These are phyloP conservation scores for Nebria ingens DNA, from an alignment of 1,140 invertebrate species.

Conservation along the genomic window DNA sequence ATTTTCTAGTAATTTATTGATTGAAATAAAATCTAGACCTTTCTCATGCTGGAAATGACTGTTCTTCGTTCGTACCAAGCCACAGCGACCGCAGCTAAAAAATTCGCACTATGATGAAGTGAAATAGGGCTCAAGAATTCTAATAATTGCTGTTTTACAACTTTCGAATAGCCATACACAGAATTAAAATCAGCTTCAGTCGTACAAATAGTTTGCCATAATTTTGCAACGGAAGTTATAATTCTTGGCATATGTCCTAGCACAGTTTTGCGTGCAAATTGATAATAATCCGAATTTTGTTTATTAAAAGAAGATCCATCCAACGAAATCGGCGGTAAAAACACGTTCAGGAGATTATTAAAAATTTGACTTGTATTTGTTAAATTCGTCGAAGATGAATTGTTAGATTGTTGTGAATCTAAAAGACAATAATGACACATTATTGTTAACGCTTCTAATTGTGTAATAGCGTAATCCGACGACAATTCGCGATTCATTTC, in stretches of 20 bases:
- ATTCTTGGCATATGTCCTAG: constrained; percentile 73
- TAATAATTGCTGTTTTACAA: constrained; percentile 67
- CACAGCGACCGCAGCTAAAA: constrained; percentile 76
- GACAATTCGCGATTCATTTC: constrained; percentile 26
- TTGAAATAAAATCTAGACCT: constrained; percentile 29
- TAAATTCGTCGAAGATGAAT: constrained; percentile 41
- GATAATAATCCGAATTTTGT: constrained; percentile 38
- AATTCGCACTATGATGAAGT: constrained; percentile 71
- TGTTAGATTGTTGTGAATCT: constrained; percentile 53
- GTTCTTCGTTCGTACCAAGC: constrained; percentile 74
- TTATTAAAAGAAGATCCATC: constrained; percentile 21
- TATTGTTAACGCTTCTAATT: constrained; percentile 73
- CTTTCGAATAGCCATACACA: constrained; percentile 48
- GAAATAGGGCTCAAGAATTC: constrained; percentile 83
- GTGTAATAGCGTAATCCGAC: constrained; percentile 69
- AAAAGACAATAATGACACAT: constrained; percentile 78
- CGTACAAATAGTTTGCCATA: constrained; percentile 63
- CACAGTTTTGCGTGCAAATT: constrained; percentile 59
- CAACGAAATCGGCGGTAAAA: constrained; percentile 36
- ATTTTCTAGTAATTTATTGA: not conserved
- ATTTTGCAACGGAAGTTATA: constrained; percentile 62
- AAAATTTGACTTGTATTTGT: constrained; percentile 63
- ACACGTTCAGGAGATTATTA: constrained; percentile 72
- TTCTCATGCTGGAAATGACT: constrained; percentile 37
- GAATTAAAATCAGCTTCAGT: constrained; percentile 35